These are phyloP conservation scores for Octonoba sinensis DNA, from an alignment of 2,888 invertebrate genomes.

Conservation along the genomic window DNA sequence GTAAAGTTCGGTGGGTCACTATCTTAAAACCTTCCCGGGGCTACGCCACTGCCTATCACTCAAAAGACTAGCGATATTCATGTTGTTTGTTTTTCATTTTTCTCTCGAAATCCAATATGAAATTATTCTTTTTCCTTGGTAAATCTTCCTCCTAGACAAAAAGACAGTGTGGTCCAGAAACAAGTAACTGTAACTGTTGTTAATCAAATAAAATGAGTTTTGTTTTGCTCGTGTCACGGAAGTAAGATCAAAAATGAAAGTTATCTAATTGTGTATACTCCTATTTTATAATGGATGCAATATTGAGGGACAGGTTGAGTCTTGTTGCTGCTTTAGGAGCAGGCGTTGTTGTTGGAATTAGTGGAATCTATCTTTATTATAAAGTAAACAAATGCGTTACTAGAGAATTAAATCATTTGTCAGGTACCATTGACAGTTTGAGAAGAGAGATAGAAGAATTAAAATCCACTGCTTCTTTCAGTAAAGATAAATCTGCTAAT, in stretches of 20 bases:
- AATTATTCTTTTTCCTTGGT: no score
- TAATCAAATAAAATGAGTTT: background rate
- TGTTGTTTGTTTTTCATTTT: no score
- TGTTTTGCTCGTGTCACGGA: constrained; percentile 34
- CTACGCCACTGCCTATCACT: no score
- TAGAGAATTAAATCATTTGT: constrained; percentile 66
- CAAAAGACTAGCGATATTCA: no score
- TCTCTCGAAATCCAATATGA: no score
- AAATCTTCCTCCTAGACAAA: no score
- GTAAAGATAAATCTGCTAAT: constrained; percentile 36
- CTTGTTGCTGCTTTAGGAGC: constrained; percentile 68
- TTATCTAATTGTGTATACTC: background rate
- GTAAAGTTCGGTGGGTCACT: no score
- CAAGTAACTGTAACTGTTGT: no score
- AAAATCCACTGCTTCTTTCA: constrained; percentile 44
- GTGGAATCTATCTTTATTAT: constrained; percentile 67
- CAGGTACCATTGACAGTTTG: constrained; percentile 66
- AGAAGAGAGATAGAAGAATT: constrained; percentile 67
- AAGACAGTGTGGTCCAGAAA: no score
- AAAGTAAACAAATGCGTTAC: constrained; percentile 66
- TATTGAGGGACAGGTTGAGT: constrained; percentile 63
- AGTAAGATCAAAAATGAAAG: constrained; percentile 12
- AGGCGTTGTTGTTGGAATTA: constrained; percentile 68
- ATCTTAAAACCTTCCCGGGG: no score
- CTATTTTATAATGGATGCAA: constrained; percentile 56